Evolutionary conservation across 1,140 invertebrate species (phyloP), one percentile per base, ranked within the genome.

Genomic region (Panulirus ornatus): DNA sequence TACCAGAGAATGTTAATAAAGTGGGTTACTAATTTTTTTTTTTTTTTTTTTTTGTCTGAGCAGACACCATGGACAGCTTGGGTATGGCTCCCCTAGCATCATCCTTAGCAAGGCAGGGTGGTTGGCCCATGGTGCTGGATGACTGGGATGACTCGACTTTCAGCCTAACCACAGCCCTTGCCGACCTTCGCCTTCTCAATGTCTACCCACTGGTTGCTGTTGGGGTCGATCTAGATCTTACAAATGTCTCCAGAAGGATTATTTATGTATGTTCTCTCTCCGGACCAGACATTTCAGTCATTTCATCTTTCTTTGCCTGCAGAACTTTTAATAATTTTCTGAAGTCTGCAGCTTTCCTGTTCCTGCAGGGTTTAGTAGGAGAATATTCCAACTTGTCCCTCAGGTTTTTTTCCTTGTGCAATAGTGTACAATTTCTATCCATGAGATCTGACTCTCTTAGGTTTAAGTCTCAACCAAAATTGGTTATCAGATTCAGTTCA

Each of bases 191-290:
- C 34, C 91, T 94, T n/a, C 93, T 94, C 87, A 94, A 95, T 92
- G 94, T 95, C 88, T 94, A 94, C 83, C 93, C 94, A 8, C 93
- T 95, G n/a, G 93, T 95, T 81, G 93, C 94, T 44, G 92, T 94
- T 40, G 94, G 93, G 92, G 94, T 95, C 6, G 93, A 93, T 5
- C 93, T 94, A 2, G 95, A 95, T 92, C 94, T 95, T 83, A 94
- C 19, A 5, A 14, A 79, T 30, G 76, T 79, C 76, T 42, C n/a
- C n/a, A 79, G 42, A 16, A 79, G 51, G 9, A 47, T 79, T n/a
- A 22, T 79, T 30, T 44, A 79, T 79, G 76, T 79, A 1, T 47
- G 76, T 79, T 14, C 5, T 38, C 38, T 75, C n/a, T n/a, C n/a
- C n/a, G n/a, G n/a, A n/a, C n/a, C n/a, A n/a, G n/a, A n/a, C n/a